phyloP scores from a whole-genome alignment of 2,888 invertebrate genomes.

The Nowickia ferox region DNA sequence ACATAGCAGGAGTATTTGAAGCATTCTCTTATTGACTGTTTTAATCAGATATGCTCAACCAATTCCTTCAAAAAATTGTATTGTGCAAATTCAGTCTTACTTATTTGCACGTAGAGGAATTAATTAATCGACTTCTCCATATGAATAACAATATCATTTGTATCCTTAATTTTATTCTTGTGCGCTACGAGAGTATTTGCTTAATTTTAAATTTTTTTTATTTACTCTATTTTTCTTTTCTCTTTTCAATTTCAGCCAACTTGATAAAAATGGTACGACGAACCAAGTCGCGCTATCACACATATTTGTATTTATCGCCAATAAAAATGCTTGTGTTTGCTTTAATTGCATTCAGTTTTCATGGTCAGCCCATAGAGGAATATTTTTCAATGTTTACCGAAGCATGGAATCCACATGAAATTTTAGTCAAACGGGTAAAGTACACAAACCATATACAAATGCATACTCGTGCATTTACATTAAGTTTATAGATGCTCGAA shows the following conservation, averaged over 20 bases:
- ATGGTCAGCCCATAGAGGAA: constrained; percentile 76
- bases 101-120: too few relatives aligned
- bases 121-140: too few relatives aligned
- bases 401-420: constrained; percentile 85
- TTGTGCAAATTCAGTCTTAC: too few relatives aligned
- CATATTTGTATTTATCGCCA: constrained; percentile 88
- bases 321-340: constrained; percentile 92
- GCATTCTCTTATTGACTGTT: too few relatives aligned
- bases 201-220: constrained; percentile 11
- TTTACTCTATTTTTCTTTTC: constrained; percentile 27
- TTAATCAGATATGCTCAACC: too few relatives aligned
- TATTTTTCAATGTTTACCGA: constrained; percentile 83
- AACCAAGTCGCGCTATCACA: constrained; percentile 88
- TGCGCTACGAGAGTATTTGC: background rate
- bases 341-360: constrained; percentile 85
- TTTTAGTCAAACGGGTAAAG: constrained; percentile 85
- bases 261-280: constrained; percentile 83
- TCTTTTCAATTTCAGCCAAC: constrained; percentile 75
- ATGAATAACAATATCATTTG: background rate
- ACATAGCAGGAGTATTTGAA: too few relatives aligned
- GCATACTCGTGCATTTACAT: too few relatives aligned
- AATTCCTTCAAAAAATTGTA: too few relatives aligned
- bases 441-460: constrained; percentile 23
- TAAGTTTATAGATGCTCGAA: background rate
- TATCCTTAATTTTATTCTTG: constrained; percentile 17